Conservation (phyloP, 2,888 invertebrate genomes). For the Tetropium fuscum region DNA sequence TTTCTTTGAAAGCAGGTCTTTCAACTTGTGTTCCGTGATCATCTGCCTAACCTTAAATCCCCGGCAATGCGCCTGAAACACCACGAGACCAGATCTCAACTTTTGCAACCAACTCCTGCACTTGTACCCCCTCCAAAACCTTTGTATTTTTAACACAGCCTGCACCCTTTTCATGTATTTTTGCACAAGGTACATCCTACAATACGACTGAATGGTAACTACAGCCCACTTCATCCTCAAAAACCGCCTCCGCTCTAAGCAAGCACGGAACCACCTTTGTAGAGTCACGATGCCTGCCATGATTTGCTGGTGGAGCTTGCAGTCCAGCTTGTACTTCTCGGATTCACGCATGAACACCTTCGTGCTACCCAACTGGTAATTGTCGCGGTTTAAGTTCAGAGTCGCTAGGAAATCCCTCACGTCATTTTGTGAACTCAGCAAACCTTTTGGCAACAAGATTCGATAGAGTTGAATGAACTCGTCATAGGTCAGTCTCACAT, state of each 20-base stretch:
- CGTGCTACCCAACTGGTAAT: slow-evolving; percentile 82
- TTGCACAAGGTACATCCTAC: slow-evolving; percentile 76
- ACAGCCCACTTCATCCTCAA: slow-evolving; percentile 79
- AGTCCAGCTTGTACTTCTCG: slow-evolving; percentile 92
- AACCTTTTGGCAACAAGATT: slow-evolving; percentile 88
- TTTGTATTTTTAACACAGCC: slow-evolving; percentile 79
- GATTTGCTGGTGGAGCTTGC: slow-evolving; percentile 92
- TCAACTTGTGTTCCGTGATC: slow-evolving; percentile 65
- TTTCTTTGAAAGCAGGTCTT: slow-evolving; percentile 30
- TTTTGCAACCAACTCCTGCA: slow-evolving; percentile 76
- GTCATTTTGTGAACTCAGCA: slow-evolving; percentile 87
- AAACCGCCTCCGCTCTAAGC: slow-evolving; percentile 83
- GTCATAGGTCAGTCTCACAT: slow-evolving; percentile 92
- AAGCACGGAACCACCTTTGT: slow-evolving; percentile 91
- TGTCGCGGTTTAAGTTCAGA: slow-evolving; percentile 87
- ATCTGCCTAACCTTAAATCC: slow-evolving; percentile 74
- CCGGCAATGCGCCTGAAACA: slow-evolving; percentile 80
- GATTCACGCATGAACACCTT: slow-evolving; percentile 91
- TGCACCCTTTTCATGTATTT: slow-evolving; percentile 68
- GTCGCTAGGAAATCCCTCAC: slow-evolving; percentile 87
- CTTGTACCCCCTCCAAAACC: slow-evolving; percentile 80
- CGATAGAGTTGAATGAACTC: slow-evolving; percentile 95
- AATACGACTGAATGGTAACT: slow-evolving; percentile 80
- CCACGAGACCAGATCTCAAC: slow-evolving; percentile 70
- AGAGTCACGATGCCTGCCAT: slow-evolving; percentile 93